Conservation (phyloP, 1,140 invertebrate species). For the Trichoplusia ni region DNA sequence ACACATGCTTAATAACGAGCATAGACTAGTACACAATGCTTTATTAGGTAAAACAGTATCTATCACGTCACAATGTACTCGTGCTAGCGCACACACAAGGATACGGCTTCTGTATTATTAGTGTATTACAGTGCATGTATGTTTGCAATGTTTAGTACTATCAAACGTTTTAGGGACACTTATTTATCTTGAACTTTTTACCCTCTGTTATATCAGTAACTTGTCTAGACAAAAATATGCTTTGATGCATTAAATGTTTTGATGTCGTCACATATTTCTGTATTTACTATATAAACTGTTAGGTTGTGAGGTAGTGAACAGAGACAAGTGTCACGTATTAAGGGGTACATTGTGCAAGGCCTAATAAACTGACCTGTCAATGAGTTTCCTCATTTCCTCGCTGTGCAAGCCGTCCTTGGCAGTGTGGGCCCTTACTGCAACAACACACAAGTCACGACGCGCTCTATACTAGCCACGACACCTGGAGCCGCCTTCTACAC, state of each 20-base stretch:
- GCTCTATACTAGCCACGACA: constrained; percentile 71
- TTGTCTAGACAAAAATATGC: not conserved
- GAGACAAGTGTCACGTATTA: constrained; percentile 3
- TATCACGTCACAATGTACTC: constrained; percentile 34
- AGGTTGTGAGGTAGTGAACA: constrained; percentile 6
- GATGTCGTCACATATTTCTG: not conserved
- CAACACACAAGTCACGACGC: constrained; percentile 80
- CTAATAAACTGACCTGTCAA: constrained; percentile 91
- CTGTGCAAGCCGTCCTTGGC: constrained; percentile 94
- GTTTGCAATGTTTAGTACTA: not conserved
- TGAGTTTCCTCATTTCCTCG: constrained; percentile 97
- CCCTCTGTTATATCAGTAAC: not conserved
- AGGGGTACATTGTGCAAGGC: constrained; percentile 35
- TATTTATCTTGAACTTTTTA: not conserved
- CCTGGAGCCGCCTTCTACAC: constrained; percentile 57
- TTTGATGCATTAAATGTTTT: not conserved
- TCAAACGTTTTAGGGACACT: not conserved
- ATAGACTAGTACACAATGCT: constrained; percentile 57
- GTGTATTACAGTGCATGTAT: constrained; percentile 28
- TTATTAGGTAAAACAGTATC: constrained; percentile 29
- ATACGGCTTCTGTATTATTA: constrained; percentile 46
- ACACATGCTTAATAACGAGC: constrained; percentile 77
- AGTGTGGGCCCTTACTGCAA: constrained; percentile 87
- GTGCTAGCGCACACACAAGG: constrained; percentile 64
- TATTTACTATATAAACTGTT: constrained; percentile 4